Percentiles rank a stretch among this genome's conserved stretches.
These are phyloP conservation scores for Ellobius talpinus DNA, from an alignment of 2,113 vertebrate genomes.

Conservation along the genomic window DNA sequence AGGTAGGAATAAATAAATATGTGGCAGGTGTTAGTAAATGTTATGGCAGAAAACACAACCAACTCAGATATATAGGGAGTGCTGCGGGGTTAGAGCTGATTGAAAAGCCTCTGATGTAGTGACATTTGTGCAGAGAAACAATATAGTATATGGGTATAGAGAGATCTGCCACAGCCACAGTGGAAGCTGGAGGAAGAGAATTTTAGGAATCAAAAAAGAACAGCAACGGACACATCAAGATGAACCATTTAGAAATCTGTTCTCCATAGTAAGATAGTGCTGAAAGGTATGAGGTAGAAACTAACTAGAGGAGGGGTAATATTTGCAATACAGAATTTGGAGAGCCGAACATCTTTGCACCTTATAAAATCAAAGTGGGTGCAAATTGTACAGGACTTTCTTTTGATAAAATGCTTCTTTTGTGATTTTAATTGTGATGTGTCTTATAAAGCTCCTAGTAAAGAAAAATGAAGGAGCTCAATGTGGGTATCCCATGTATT, in stretches of 20 bases:
- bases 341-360: background rate
- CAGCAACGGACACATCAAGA: background rate
- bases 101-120: background rate
- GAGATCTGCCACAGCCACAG: background rate
- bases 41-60: slow-evolving; percentile 12
- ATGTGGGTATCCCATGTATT: background rate
- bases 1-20: background rate
- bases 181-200: background rate
- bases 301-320: background rate
- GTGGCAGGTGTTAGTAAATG: background rate
- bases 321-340: background rate
- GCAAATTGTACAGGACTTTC: background rate
- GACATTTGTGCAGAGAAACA: background rate
- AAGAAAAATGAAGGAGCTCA: background rate
- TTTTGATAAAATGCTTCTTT: background rate
- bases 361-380: background rate
- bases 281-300: background rate
- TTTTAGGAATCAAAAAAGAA: slow-evolving; percentile 17
- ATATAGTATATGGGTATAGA: background rate
- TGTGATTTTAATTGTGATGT: background rate
- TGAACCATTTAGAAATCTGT: background rate
- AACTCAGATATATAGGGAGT: background rate
- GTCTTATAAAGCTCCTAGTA: background rate
- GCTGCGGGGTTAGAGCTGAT: background rate
- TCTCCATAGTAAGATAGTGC: background rate